These are phyloP conservation scores for Sarotherodon lohbergeri DNA, from an alignment of 2,113 vertebrate genomes.

Conservation along the genomic window DNA sequence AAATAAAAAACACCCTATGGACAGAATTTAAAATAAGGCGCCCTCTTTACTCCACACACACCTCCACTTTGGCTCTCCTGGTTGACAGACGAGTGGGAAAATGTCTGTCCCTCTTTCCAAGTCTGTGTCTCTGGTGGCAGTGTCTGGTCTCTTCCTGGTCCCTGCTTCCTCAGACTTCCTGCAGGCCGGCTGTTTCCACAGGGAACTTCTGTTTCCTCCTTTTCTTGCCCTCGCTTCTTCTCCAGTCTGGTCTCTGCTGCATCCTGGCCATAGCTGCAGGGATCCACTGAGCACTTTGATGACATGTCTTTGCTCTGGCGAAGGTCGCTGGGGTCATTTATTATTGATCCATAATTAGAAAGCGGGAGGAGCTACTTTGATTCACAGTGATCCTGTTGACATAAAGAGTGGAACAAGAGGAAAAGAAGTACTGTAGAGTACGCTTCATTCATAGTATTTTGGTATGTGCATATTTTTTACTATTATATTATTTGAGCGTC, in stretches of 20 bases:
- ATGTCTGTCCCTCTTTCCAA: not conserved
- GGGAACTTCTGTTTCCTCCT: constrained; percentile 2
- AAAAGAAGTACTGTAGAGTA: not conserved
- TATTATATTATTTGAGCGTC: not conserved
- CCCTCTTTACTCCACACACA: constrained; percentile 1
- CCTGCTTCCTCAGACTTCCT: not conserved
- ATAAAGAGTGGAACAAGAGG: not conserved
- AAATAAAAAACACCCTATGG: not conserved
- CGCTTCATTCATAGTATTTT: not conserved
- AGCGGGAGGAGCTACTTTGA: not conserved
- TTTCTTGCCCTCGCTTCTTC: not conserved
- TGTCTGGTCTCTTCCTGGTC: not conserved
- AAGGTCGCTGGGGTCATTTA: not conserved
- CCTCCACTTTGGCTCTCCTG: constrained; percentile 8
- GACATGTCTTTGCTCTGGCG: constrained; percentile 33
- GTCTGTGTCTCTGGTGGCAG: not conserved
- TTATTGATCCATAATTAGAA: not conserved
- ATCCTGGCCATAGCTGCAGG: not conserved
- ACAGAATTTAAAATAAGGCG: not conserved
- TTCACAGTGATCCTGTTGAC: not conserved
- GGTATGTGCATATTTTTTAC: not conserved
- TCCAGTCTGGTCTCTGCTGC: not conserved
- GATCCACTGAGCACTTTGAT: constrained; percentile 18
- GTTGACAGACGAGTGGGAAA: not conserved
- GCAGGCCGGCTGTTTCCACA: not conserved